These are phyloP conservation scores for Castor canadensis DNA, from an alignment of 2,113 vertebrate genomes.

Conservation along the genomic window DNA sequence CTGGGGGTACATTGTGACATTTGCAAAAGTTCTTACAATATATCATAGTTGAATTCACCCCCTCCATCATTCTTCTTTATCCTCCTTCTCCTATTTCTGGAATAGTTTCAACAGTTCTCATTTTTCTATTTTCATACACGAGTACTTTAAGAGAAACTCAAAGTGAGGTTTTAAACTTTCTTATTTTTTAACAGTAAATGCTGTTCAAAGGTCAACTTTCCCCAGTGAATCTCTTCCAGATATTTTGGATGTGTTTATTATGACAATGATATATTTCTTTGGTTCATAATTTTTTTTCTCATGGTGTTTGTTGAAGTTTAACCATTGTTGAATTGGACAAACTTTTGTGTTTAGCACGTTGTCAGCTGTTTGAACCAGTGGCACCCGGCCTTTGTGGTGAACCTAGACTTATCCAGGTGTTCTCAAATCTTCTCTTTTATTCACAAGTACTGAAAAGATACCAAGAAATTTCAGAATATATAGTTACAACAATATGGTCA, in stretches of 20 bases:
- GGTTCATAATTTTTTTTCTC: background rate
- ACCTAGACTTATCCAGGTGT: background rate
- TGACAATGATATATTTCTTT: background rate
- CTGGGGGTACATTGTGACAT: no score
- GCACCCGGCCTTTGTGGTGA: background rate
- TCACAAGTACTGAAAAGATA: background rate
- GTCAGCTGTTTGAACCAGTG: background rate
- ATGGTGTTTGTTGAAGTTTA: background rate
- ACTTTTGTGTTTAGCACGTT: background rate
- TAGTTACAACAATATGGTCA: background rate
- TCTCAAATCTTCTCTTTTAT: background rate
- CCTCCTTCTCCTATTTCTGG: no score
- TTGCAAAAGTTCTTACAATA: no score
- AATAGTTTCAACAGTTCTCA: no score
- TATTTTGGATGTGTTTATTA: constrained; percentile 11
- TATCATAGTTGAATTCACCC: no score
- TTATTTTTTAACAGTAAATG: constrained; percentile 5
- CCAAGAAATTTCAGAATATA: background rate
- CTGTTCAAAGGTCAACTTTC: background rate
- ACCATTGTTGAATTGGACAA: background rate
- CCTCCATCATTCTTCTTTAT: no score
- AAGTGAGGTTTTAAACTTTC: background rate
- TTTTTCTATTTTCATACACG: no score
- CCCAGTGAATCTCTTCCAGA: background rate
- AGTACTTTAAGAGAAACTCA: background rate